Base-by-base conservation (phyloP, 1,140 invertebrate species). In the Varroa destructor region DNA sequence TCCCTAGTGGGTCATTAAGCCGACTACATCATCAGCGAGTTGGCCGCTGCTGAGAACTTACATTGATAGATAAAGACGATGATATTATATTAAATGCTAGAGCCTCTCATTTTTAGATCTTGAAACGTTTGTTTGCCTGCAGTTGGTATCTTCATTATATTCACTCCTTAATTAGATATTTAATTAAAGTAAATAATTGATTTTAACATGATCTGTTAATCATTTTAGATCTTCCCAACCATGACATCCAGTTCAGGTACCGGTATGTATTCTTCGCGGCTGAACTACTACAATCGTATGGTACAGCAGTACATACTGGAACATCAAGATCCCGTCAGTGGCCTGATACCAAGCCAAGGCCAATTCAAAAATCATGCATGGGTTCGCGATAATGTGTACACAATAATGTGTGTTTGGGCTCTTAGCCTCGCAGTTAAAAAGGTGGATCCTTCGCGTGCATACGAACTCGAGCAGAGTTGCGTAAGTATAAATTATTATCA, bases 321-420 rank as follows among this genome's bases (percentile, higher is more conserved):
- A 74, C 87, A 95, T 79, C 76, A 97, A 84, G 88, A 97, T 82
- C 90, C 93, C 40, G 90, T 96, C 0, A 97, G 92, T 72, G 94
- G 95, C 12, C 81, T 98, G 42, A 87, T 97, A 81, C 87, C 90
- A 77, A 92, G 88, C 77, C 83, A 85, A 57, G 86, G 88, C 0
- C 55, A 71, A n/a, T 54, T 43, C 8, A 91, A 90, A 77, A 85
- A 89, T 73, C 93, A 99, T 85, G 93, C 95, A 0, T 99, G 96
- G 96, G 91, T 99, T 72, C 84, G 97, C 25, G 95, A 99, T 79
- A 99, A 99, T 84, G 85, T 99, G 0, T 99, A 99, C 78, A 93
- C 91, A 74, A 93, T 97, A 75, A 81, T 97, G 73, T 89, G 93
- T 14, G 91, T 99, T 8, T 99, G 97, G 97, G 94, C 92, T 10